These are phyloP conservation scores for Drosophila rhopaloa DNA, from an alignment of 1,140 invertebrate genomes.

Conservation along the genomic window DNA sequence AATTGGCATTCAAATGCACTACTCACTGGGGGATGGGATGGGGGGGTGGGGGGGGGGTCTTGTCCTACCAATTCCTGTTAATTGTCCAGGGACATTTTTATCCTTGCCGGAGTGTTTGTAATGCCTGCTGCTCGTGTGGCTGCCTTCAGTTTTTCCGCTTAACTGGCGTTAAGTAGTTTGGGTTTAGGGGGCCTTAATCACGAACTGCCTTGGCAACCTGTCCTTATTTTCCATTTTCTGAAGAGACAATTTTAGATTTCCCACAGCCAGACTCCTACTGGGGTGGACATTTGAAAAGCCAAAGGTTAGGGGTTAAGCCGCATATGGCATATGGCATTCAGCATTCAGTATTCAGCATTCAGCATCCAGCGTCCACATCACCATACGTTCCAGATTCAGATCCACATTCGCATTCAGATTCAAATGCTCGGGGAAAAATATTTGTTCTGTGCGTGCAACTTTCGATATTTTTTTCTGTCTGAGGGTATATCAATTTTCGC, in stretches of 20 bases:
- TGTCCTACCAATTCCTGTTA: constrained; percentile 17
- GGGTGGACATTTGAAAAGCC: constrained; percentile 17
- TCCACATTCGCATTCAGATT: background rate
- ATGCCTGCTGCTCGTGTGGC: background rate
- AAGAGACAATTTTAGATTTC: constrained; percentile 19
- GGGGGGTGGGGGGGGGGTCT: background rate
- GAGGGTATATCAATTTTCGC: constrained; percentile 1
- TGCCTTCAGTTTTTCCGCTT: background rate
- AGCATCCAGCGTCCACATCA: background rate
- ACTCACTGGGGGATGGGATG: background rate
- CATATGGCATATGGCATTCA: constrained; percentile 25
- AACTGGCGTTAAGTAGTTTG: constrained; percentile 27
- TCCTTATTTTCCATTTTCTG: constrained; percentile 7
- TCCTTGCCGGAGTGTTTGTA: background rate
- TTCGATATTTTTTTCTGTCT: constrained; percentile 11
- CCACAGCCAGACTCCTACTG: background rate
- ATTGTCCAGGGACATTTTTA: constrained; percentile 21
- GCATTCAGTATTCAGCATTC: background rate
- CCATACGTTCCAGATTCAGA: constrained; percentile 15
- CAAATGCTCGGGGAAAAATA: constrained; percentile 6
- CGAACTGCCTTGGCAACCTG: background rate
- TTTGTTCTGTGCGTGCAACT: constrained; percentile 15
- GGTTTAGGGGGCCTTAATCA: background rate
- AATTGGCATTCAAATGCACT: constrained; percentile 2
- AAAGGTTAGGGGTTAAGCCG: constrained; percentile 25